These are phyloP conservation scores for Listrodromus nycthemerus DNA, from an alignment of 2,888 invertebrate species.

Conservation along the genomic window DNA sequence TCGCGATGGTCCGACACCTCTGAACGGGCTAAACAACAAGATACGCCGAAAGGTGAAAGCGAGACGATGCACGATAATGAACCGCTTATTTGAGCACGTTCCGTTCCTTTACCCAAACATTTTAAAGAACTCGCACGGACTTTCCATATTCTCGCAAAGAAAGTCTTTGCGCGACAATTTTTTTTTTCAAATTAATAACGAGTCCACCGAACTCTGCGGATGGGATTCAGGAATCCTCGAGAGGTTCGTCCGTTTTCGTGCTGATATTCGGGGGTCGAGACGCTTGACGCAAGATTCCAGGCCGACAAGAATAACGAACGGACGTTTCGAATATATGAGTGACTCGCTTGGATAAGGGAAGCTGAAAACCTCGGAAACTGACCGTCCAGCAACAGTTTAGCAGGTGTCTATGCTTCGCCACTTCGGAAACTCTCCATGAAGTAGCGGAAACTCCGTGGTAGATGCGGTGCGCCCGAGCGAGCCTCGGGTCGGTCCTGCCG, in stretches of 20 bases:
- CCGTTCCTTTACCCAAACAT: conserved; percentile 33
- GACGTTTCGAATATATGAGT: neutral
- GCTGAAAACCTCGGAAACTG: conserved; percentile 5
- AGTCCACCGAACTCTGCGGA: neutral
- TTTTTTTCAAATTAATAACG: neutral
- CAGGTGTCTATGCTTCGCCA: conserved; percentile 77
- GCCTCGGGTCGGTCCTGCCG: conserved; percentile 62
- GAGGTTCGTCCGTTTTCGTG: neutral
- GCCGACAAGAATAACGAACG: neutral
- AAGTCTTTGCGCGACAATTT: neutral
- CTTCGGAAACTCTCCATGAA: conserved; percentile 81
- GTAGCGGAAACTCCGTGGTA: conserved; percentile 79
- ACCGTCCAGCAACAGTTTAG: conserved; percentile 52
- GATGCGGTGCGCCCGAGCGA: conserved; percentile 8
- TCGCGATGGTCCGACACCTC: conserved; percentile 70
- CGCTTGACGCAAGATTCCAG: neutral
- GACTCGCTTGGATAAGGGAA: neutral
- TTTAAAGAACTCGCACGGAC: neutral
- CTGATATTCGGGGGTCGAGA: neutral
- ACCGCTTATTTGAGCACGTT: conserved; percentile 49
- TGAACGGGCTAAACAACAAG: conserved; percentile 76
- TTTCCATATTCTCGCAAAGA: neutral
- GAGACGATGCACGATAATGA: conserved; percentile 54
- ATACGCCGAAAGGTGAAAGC: conserved; percentile 64
- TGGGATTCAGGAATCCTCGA: neutral